A percentile compares a stretch with the other conserved stretches of the same genome.
phyloP scores from a whole-genome alignment of 2,797 vertebrate genomes.

The Sylvia borin region DNA sequence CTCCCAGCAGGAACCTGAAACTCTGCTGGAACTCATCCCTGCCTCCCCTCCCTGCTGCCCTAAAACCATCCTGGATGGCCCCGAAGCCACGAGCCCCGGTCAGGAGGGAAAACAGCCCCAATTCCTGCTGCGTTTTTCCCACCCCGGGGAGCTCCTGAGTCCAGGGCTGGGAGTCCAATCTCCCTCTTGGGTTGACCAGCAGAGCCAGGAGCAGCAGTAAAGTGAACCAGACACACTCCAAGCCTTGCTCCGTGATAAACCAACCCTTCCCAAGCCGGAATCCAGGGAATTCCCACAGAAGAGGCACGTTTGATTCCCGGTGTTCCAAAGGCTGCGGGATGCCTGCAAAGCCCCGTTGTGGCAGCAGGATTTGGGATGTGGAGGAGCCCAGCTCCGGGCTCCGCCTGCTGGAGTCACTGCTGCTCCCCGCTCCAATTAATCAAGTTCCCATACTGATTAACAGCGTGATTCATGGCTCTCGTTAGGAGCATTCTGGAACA shows the following conservation, averaged over 20 bases:
- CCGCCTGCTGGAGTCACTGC: conserved; percentile 12
- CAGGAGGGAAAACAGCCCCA: not conserved
- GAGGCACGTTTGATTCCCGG: not conserved
- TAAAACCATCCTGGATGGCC: not conserved
- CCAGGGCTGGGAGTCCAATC: not conserved
- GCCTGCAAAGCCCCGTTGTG: not conserved
- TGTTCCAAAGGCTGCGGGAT: not conserved
- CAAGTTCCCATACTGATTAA: conserved; percentile 58
- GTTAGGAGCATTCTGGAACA: conserved; percentile 43
- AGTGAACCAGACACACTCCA: not conserved
- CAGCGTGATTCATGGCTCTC: conserved; percentile 65
- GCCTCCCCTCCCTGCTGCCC: not conserved
- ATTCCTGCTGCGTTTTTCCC: not conserved
- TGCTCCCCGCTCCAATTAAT: conserved; percentile 46
- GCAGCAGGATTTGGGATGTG: not conserved
- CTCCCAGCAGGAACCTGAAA: not conserved
- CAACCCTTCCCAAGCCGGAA: not conserved
- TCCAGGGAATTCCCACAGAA: no score
- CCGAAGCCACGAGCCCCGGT: not conserved
- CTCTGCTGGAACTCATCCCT: not conserved
- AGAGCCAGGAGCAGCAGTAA: not conserved
- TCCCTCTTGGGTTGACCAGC: not conserved
- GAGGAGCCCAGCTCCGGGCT: not conserved
- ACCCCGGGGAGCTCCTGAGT: not conserved
- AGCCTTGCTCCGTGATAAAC: accelerated